phyloP scores from a whole-genome alignment of 2,113 vertebrate species.

The Otis tarda region DNA sequence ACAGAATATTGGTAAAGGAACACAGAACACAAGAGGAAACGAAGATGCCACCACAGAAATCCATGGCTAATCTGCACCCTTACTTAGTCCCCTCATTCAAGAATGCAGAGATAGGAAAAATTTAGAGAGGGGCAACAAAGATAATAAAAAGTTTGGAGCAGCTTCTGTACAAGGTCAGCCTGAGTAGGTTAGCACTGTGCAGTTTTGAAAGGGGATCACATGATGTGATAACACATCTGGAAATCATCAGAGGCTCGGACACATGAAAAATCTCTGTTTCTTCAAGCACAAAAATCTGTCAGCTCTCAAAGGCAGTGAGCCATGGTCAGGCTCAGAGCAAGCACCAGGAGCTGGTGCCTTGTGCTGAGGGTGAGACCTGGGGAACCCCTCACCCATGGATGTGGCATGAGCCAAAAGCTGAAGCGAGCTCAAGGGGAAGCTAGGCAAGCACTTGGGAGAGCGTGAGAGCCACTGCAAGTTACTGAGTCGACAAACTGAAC shows the following conservation, averaged over 20 bases:
- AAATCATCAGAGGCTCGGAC: neutral
- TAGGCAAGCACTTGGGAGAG: neutral
- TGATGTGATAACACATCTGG: neutral
- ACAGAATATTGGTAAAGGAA: neutral
- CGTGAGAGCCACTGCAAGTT: accelerated
- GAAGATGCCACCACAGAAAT: neutral
- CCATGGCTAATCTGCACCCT: neutral
- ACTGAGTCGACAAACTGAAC: neutral
- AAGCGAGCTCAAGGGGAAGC: neutral
- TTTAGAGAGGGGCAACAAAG: neutral
- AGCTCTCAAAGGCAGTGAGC: neutral
- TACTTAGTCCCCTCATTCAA: neutral
- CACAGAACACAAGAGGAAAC: neutral
- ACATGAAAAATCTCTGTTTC: neutral
- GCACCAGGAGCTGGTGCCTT: neutral
- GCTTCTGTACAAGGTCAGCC: neutral
- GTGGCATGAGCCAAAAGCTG: neutral
- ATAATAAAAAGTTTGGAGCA: neutral
- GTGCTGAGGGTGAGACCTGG: neutral
- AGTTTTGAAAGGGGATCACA: neutral
- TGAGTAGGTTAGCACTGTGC: neutral
- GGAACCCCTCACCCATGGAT: accelerated
- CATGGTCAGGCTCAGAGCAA: neutral
- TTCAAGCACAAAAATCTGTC: neutral
- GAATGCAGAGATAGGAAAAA: neutral